Percentiles rank a stretch among this genome's conserved stretches.
Conservation (phyloP, 64 coral and sea anemone genomes). For the Stylophora pistillata region DNA sequence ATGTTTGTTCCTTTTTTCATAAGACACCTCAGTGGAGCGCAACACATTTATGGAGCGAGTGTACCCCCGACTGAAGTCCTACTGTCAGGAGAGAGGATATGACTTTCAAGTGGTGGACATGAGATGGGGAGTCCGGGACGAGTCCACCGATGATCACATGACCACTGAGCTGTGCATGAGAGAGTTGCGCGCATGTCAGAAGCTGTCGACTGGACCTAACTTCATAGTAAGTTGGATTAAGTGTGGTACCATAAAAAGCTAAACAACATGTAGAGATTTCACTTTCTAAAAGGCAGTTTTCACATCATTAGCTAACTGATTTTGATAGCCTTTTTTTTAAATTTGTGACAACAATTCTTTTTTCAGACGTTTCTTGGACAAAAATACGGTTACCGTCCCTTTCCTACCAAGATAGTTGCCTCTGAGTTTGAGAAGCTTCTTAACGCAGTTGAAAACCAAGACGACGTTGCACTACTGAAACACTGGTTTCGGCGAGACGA, state of each 20-base stretch:
- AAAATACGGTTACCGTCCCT: conserved; percentile 94
- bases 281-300: no score
- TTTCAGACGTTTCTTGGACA: conserved; percentile 95
- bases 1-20: background rate
- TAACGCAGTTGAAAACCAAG: conserved; percentile 28
- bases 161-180: conserved; percentile 97
- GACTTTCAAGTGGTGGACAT: conserved; percentile 98
- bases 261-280: no score
- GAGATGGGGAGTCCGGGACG: conserved; percentile 98
- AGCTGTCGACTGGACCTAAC: conserved; percentile 93
- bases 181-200: conserved; percentile 93
- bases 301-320: no score
- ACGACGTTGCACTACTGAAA: conserved; percentile 55
- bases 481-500: conserved; percentile 85
- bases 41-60: conserved; percentile 93
- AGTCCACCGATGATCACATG: conserved; percentile 97
- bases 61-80: conserved; percentile 87
- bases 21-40: conserved; percentile 94
- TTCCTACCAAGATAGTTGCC: conserved; percentile 74
- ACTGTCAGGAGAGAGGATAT: conserved; percentile 91
- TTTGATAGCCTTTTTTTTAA: background rate
- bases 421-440: conserved; percentile 82
- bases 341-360: background rate
- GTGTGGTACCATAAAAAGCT: no score
- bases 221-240: conserved; percentile 78